Percentiles rank a stretch among this genome's conserved stretches.
Evolutionary conservation across 2,797 vertebrate species (phyloP).

Genomic region (Podarcis lilfordi): DNA sequence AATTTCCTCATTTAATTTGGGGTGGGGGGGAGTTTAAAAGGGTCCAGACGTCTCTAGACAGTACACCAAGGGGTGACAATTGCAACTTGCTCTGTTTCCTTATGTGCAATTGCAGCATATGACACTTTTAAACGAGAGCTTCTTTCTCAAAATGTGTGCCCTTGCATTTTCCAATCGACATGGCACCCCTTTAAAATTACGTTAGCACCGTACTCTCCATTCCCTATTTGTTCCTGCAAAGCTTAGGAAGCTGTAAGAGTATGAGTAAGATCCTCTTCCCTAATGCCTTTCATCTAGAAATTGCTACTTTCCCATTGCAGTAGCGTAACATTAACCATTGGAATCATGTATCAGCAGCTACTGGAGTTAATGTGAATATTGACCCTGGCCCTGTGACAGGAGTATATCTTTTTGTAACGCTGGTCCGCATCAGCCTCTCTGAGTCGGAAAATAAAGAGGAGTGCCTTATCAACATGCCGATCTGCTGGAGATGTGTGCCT

Average conservation of each 20-base stretch:
- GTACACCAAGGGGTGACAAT: neutral
- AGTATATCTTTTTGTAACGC: slow-evolving; percentile 40
- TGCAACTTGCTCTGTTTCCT: neutral
- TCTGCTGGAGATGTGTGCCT: neutral
- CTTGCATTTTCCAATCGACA: neutral
- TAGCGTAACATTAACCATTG: slow-evolving; percentile 50
- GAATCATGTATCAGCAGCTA: slow-evolving; percentile 45
- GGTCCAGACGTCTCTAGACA: no score
- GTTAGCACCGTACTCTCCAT: neutral
- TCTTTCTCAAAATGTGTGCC: slow-evolving; percentile 29
- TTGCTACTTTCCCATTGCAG: slow-evolving; percentile 50
- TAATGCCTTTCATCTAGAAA: slow-evolving; percentile 53
- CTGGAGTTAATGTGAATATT: slow-evolving; percentile 40
- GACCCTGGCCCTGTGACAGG: neutral
- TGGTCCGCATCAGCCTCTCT: slow-evolving; percentile 20
- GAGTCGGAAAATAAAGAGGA: slow-evolving; percentile 47
- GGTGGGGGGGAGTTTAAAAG: neutral
- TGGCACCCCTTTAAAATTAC: neutral
- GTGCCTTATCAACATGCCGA: slow-evolving; percentile 17
- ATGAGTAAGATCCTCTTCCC: neutral
- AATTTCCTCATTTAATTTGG: neutral
- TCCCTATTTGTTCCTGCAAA: neutral
- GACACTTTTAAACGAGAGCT: neutral
- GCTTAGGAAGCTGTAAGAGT: neutral
- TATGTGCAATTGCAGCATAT: neutral